Conservation (phyloP, 2,797 vertebrate species). For the Hoplostethus mediterraneus region DNA sequence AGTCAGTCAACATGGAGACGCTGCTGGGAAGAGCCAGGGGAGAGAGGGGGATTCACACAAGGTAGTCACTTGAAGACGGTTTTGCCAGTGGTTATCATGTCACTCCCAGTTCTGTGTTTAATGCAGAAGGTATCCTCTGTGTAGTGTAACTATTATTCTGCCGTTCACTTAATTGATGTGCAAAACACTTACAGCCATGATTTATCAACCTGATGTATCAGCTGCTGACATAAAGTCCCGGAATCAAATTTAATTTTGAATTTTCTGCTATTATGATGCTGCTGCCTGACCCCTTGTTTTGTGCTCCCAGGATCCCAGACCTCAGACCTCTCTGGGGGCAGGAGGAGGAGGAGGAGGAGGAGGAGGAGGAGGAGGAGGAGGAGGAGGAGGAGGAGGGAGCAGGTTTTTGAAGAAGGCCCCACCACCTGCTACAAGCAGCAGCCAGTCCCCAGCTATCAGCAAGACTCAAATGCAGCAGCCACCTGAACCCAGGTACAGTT, state of each 20-base stretch:
- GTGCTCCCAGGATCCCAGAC: constrained; percentile 32
- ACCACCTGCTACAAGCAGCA: constrained; percentile 30
- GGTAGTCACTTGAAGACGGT: constrained; percentile 2
- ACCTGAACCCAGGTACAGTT: constrained; percentile 45
- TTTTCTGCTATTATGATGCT: neutral
- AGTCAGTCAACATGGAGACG: constrained; percentile 14
- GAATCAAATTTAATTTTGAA: too few species aligned
- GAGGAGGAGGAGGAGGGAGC: constrained; percentile 62
- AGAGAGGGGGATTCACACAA: neutral
- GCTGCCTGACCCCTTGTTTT: neutral
- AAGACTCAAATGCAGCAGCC: constrained; percentile 26
- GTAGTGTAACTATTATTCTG: too few species aligned
- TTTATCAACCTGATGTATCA: too few species aligned
- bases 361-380: too few species aligned
- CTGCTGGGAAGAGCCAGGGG: constrained; percentile 1
- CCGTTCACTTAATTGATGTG: too few species aligned
- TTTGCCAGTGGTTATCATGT: neutral
- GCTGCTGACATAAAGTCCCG: too few species aligned
- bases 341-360: constrained; percentile 31
- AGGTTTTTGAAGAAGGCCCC: constrained; percentile 85
- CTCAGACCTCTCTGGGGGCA: constrained; percentile 46
- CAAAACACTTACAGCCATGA: too few species aligned
- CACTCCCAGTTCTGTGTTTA: neutral
- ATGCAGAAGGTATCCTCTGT: too few species aligned
- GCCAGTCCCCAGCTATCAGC: constrained; percentile 48